Conservation (phyloP, 2,797 vertebrate species). For the Morelia viridis region DNA sequence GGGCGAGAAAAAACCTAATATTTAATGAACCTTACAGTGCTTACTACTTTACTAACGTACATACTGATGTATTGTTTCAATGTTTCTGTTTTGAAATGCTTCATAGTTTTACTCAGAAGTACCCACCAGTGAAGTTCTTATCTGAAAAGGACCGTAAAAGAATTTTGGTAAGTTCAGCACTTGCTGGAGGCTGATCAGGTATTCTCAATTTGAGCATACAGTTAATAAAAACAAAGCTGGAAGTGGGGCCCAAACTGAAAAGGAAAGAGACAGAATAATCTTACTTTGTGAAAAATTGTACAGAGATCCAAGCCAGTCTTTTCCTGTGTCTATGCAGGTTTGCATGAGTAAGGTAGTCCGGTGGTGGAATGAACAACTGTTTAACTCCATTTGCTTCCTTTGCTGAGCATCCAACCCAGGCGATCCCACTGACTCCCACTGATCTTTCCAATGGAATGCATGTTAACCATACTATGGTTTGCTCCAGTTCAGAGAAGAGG, state of each 20-base stretch:
- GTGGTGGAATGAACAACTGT: not conserved
- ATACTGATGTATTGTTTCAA: not conserved
- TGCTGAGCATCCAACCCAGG: not conserved
- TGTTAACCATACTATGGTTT: not conserved
- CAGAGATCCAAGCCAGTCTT: not conserved
- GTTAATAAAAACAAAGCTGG: conserved; percentile 4
- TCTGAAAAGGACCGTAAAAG: conserved; percentile 98
- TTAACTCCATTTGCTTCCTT: not conserved
- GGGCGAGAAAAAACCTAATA: not conserved
- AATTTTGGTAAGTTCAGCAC: conserved; percentile 87
- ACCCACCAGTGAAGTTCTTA: conserved; percentile 97
- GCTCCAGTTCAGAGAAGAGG: not conserved
- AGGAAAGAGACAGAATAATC: not conserved
- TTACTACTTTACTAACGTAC: not conserved
- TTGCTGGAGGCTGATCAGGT: not conserved
- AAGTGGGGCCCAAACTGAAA: not conserved
- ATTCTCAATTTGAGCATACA: not conserved
- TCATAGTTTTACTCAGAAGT: conserved; percentile 93
- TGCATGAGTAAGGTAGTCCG: not conserved
- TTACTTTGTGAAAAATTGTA: not conserved
- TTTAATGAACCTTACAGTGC: not conserved
- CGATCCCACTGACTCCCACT: not conserved
- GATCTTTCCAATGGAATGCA: not conserved
- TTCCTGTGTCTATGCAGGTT: not conserved
- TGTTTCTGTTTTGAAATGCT: conserved; percentile 56